A percentile compares a stretch with the other conserved stretches of the same genome.
Conservation (phyloP, 2,888 invertebrate genomes). For the Petrophora chlorosata region DNA sequence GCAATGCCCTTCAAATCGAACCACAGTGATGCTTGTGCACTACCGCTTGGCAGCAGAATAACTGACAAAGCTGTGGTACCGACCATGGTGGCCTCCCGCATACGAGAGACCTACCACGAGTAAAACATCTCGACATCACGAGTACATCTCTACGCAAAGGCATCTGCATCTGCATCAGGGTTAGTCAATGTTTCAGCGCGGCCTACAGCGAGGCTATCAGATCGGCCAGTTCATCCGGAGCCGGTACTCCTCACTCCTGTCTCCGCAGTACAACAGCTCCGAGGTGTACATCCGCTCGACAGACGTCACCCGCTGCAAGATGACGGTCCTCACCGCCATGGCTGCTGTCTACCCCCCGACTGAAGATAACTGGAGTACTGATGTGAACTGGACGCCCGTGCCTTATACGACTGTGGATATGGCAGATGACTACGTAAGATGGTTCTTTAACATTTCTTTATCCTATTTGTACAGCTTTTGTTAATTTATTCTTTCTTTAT, state of each 20-base stretch:
- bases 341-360: conserved; percentile 48
- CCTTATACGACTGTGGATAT: conserved; percentile 50
- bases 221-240: conserved; percentile 44
- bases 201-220: not conserved
- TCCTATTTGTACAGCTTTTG: too few relatives aligned
- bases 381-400: conserved; percentile 51
- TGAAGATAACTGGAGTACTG: conserved; percentile 42
- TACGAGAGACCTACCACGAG: too few relatives aligned
- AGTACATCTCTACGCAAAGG: too few relatives aligned
- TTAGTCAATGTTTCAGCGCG: not conserved
- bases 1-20: too few relatives aligned
- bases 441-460: too few relatives aligned
- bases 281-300: conserved; percentile 59
- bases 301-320: conserved; percentile 56
- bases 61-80: too few relatives aligned
- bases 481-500: too few relatives aligned
- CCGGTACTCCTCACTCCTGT: conserved; percentile 48
- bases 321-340: conserved; percentile 53
- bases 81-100: too few relatives aligned
- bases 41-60: too few relatives aligned
- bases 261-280: conserved; percentile 49
- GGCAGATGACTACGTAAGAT: conserved; percentile 55
- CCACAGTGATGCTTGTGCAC: too few relatives aligned
- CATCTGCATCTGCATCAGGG: not conserved
- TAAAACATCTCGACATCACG: too few relatives aligned